Conservation (phyloP, 1,140 invertebrate genomes). For the Sarcophaga peregrina region DNA sequence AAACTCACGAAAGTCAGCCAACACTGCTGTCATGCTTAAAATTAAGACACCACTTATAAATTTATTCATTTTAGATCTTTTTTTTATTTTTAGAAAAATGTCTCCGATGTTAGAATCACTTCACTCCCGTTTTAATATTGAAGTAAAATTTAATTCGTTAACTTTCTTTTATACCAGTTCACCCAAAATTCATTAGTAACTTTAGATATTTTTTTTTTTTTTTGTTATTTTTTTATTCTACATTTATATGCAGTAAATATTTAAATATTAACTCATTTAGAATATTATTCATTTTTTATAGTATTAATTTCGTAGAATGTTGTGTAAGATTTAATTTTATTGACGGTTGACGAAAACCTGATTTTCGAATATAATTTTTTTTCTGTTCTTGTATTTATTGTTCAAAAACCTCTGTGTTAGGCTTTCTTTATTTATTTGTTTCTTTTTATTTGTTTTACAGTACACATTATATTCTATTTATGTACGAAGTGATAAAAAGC, state of each 20-base stretch:
- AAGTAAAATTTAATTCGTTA: constrained; percentile 2
- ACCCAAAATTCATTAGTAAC: neutral
- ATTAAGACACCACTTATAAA: neutral
- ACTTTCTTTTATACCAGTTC: neutral
- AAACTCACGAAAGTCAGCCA: neutral
- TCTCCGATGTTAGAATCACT: neutral
- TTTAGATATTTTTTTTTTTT: neutral
- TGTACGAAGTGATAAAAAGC: neutral
- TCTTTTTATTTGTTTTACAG: neutral
- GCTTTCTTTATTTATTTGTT: neutral
- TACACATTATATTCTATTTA: neutral
- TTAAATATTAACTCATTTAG: neutral
- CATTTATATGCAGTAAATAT: no score
- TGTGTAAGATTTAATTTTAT: no score
- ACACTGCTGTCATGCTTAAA: neutral
- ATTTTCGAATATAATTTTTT: no score
- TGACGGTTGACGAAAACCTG: no score
- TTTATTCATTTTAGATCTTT: neutral
- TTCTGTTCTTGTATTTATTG: no score
- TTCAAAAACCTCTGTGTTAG: no score
- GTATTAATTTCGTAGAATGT: neutral
- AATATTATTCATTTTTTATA: neutral
- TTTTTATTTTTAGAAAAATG: neutral
- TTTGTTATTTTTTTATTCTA: neutral
- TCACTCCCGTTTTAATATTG: constrained; percentile 1